Evolutionary conservation across 2,113 vertebrate genomes (phyloP), one percentile per base, ranked within the genome.

Genomic region (Marmota flaviventris): DNA sequence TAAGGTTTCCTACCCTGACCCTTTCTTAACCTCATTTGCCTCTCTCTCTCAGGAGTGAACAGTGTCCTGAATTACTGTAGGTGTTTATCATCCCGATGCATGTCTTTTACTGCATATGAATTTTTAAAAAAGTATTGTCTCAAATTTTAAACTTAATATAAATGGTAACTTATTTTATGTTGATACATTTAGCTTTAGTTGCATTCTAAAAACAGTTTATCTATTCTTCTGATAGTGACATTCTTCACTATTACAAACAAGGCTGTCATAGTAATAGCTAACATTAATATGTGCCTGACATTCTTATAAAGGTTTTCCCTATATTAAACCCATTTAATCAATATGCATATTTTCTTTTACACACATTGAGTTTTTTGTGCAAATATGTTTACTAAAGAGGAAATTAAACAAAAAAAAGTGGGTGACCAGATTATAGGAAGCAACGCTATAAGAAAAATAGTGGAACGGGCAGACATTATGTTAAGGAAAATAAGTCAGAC

Each of bases 401-500:
- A 83, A 25, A 42, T 93, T 92, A 93, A 83, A 86, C 22, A 88
- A 85, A 82, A 84, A 75, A n/a, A 45, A 2, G 42, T 0, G 0
- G 10, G 37, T 95, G 65, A 95, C 11, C 45, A 83, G 48, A 51
- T 51, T 51, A 51, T 51, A 51, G 48, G 48, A 51, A 51, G 48
- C 48, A 51, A 51, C 12, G 48, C 78, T 92, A 8, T 79, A 91
- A 76, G 56, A 95, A 27, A 94, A 93, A 96, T 5, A 83, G 58
- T 63, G 37, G 37, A 51, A 82, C 4, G 42, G 79, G 79, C 61
- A 22, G 32, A n/a, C 27, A 73, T 73, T 37, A 20, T 22, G 32
- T 56, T n/a, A 79, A 79, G 48, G 22, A 32, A 56, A 53, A 29
- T 48, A 77, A 48, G 17, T 51, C 32, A 79, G 77, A n/a, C 18